Percentiles rank a stretch among this genome's conserved stretches.
Evolutionary conservation across 2,797 vertebrate genomes (phyloP).

Genomic region (Cetoscarus ocellatus): DNA sequence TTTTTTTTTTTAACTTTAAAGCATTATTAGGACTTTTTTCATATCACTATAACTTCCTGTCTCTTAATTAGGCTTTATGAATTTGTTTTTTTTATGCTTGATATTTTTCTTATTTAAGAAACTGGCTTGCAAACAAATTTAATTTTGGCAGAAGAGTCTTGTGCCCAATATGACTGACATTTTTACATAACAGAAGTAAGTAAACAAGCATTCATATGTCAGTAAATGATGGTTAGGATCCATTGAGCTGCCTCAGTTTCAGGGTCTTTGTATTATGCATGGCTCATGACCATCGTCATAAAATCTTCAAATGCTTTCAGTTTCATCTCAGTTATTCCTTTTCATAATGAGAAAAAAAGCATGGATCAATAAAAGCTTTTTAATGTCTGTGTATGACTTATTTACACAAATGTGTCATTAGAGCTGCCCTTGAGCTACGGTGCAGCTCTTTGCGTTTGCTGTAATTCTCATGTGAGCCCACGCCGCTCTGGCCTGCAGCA

Average conservation of each 20-base stretch:
- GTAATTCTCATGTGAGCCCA: constrained; percentile 6
- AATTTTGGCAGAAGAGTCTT: too few relatives aligned
- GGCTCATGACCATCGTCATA: too few relatives aligned
- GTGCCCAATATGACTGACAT: background rate
- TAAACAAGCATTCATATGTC: too few relatives aligned
- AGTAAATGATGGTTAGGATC: background rate
- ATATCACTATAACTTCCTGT: too few relatives aligned
- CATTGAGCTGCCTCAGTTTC: background rate
- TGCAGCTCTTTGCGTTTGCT: constrained; percentile 4
- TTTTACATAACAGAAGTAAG: too few relatives aligned
- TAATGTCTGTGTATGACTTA: background rate
- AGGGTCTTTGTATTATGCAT: background rate
- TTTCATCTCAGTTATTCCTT: background rate
- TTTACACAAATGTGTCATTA: constrained; percentile 10
- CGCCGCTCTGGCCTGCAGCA: constrained; percentile 15
- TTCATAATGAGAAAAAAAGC: background rate
- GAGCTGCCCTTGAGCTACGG: background rate
- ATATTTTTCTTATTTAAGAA: too few relatives aligned
- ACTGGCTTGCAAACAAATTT: too few relatives aligned
- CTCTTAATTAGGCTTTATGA: too few relatives aligned
- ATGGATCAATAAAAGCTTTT: background rate
- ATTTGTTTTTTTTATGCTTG: too few relatives aligned
- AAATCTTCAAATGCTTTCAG: background rate
- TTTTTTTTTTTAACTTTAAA: too few relatives aligned
- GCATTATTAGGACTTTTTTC: too few relatives aligned